These are phyloP conservation scores for Acestrorhynchus altus DNA, from an alignment of 2,797 vertebrate genomes.

Conservation along the genomic window DNA sequence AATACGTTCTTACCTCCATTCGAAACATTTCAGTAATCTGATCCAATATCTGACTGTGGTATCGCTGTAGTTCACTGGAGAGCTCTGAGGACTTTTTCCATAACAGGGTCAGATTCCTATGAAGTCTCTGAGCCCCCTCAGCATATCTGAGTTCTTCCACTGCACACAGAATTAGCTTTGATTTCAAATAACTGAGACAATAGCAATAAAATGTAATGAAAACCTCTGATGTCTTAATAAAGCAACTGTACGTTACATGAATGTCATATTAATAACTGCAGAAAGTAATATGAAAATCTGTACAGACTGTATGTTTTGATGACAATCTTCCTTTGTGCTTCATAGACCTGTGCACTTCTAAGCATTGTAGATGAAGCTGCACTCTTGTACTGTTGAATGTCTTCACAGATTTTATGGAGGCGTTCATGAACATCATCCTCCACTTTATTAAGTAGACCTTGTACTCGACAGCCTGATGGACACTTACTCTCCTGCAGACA, in stretches of 20 bases:
- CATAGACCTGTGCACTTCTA: conserved; percentile 60
- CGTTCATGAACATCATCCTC: conserved; percentile 51
- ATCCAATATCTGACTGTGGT: conserved; percentile 33
- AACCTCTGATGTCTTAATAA: no score
- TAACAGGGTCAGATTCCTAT: conserved; percentile 63
- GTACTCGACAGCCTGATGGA: conserved; percentile 76
- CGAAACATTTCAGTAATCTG: conserved; percentile 66
- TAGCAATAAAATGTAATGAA: no score
- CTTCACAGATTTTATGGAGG: conserved; percentile 63
- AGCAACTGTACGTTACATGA: no score
- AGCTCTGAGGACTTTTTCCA: conserved; percentile 55
- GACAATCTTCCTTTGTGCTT: conserved; percentile 55
- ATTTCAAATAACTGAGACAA: background rate
- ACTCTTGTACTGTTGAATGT: conserved; percentile 1
- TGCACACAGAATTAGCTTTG: conserved; percentile 50
- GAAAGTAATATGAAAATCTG: background rate
- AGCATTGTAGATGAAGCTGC: conserved; percentile 50
- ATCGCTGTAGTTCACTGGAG: conserved; percentile 51
- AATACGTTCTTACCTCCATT: conserved; percentile 66
- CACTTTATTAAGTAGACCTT: conserved; percentile 64
- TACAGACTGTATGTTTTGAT: conserved; percentile 65
- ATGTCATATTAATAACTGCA: no score
- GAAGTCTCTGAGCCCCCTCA: conserved; percentile 52
- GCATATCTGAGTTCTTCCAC: conserved; percentile 67
- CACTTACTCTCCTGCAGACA: conserved; percentile 67